These are phyloP conservation scores for Prietella phreatophila DNA, from an alignment of 2,113 vertebrate genomes.

Conservation along the genomic window DNA sequence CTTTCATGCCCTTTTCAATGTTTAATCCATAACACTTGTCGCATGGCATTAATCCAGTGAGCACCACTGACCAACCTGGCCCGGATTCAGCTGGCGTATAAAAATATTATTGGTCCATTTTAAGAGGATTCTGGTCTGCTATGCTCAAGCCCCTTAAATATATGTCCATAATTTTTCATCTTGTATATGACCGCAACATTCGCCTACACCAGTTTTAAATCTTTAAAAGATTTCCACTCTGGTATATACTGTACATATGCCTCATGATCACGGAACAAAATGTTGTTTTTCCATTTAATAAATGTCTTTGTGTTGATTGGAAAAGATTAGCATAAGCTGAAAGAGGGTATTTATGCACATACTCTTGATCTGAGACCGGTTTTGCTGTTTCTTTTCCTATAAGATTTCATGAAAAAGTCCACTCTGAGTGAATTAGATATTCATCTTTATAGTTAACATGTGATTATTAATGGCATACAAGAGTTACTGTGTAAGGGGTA, in stretches of 20 bases:
- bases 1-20: conserved; percentile 57
- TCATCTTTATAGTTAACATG: background rate
- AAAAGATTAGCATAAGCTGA: conserved; percentile 39
- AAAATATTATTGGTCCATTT: conserved; percentile 21
- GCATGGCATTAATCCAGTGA: conserved; percentile 55
- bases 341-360: background rate
- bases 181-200: conserved; percentile 4
- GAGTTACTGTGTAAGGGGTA: background rate
- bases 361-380: background rate
- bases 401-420: background rate
- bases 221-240: background rate
- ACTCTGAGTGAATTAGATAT: background rate
- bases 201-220: background rate
- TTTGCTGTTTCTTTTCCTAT: background rate
- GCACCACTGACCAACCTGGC: conserved; percentile 23
- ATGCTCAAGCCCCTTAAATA: conserved; percentile 8
- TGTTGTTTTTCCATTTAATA: background rate
- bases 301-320: background rate
- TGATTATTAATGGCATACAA: background rate
- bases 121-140: conserved; percentile 13
- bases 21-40: conserved; percentile 61
- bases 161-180: background rate
- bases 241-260: background rate
- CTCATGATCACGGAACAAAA: background rate
- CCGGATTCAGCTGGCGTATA: conserved; percentile 9